These are phyloP conservation scores for Siniperca chuatsi DNA, from an alignment of 2,113 vertebrate species.

Conservation along the genomic window DNA sequence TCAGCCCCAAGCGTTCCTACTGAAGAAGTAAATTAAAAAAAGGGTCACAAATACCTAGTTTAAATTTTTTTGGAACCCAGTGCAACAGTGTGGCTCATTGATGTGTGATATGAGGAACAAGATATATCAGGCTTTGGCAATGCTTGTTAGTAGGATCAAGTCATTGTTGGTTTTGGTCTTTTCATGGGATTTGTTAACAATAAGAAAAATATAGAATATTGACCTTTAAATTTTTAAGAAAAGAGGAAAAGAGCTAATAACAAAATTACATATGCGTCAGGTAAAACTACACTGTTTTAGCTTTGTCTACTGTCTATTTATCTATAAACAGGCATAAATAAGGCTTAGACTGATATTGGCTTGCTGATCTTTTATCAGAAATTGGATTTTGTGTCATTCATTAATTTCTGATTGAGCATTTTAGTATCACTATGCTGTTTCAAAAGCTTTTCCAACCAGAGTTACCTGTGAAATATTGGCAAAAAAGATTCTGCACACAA, in stretches of 20 bases:
- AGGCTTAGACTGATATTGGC: background rate
- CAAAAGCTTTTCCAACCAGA: background rate
- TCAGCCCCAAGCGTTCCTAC: background rate
- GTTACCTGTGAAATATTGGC: background rate
- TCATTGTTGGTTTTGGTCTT: no score
- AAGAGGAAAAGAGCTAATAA: background rate
- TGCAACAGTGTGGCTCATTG: no score
- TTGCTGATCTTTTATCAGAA: slow-evolving; percentile 12
- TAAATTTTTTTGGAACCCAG: no score
- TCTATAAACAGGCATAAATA: background rate
- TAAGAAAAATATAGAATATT: no score
- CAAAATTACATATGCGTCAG: background rate
- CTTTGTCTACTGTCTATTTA: background rate
- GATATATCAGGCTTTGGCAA: no score
- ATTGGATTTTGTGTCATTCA: slow-evolving; percentile 14
- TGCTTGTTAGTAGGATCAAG: no score
- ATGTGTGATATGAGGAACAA: no score
- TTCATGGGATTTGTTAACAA: no score
- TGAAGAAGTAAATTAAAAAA: background rate
- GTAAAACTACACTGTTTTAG: background rate
- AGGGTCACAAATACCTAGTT: no score
- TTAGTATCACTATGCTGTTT: slow-evolving; percentile 9
- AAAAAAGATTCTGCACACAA: background rate
- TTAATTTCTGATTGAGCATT: background rate
- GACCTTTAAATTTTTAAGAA: background rate